phyloP scores from a whole-genome alignment of 2,797 vertebrate genomes.

The Dermochelys coriacea region DNA sequence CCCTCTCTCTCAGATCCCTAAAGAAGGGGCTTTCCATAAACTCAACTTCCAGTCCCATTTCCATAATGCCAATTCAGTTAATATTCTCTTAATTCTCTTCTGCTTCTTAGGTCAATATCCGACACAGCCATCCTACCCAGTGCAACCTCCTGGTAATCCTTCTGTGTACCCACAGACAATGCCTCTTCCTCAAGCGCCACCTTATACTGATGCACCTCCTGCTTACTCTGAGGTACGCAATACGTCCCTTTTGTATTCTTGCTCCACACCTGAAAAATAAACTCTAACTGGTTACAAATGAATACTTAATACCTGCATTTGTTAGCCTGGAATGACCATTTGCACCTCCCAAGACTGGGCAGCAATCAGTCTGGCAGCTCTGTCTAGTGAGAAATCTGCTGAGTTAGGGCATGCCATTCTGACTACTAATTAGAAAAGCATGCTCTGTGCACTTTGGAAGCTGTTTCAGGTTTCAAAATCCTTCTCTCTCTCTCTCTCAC shows the following conservation, averaged over 20 bases:
- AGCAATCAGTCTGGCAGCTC: not conserved
- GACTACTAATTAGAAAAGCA: not conserved
- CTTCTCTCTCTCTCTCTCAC: not conserved
- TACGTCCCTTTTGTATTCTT: rapidly evolving
- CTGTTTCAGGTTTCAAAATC: not conserved
- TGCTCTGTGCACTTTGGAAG: not conserved
- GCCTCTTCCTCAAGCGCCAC: conserved; percentile 93
- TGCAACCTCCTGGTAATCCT: conserved; percentile 88
- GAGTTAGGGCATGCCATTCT: not conserved
- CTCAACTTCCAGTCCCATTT: not conserved
- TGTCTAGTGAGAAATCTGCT: not conserved
- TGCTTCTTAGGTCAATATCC: conserved; percentile 89
- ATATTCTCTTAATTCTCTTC: not conserved
- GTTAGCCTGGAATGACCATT: not conserved
- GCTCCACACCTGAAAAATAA: conserved; percentile 15
- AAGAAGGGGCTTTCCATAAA: not conserved
- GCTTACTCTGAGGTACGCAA: conserved; percentile 93
- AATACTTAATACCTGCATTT: not conserved
- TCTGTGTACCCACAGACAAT: conserved; percentile 89
- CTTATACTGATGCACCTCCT: conserved; percentile 94
- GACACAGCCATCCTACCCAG: conserved; percentile 89
- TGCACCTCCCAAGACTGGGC: not conserved
- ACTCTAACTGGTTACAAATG: not conserved
- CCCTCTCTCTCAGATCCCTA: not conserved
- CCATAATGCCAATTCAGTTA: not conserved